A percentile compares a stretch with the other conserved stretches of the same genome.
phyloP scores from a whole-genome alignment of 2,797 vertebrate species.

The Chromobotia macracanthus region DNA sequence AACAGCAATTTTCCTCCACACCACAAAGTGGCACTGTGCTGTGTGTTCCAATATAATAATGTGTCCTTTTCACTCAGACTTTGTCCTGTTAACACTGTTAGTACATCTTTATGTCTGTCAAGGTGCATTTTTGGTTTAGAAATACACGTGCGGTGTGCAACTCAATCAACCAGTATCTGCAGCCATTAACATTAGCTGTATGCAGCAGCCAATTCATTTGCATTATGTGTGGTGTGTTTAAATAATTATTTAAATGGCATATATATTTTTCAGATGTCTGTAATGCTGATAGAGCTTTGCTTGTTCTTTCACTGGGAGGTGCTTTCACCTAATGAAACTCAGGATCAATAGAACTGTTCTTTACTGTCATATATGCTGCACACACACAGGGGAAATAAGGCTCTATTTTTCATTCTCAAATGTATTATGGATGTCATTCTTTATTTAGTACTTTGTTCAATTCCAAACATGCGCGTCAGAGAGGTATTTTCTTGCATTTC shows the following conservation, averaged over 20 bases:
- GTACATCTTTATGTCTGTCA: constrained; percentile 54
- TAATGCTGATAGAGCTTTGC: constrained; percentile 69
- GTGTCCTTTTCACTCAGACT: constrained; percentile 61
- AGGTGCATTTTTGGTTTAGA: constrained; percentile 56
- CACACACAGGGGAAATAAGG: constrained; percentile 80
- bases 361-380: constrained; percentile 75
- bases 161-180: constrained; percentile 64
- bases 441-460: constrained; percentile 78
- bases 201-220: constrained; percentile 73
- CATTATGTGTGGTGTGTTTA: constrained; percentile 73
- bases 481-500: constrained; percentile 71
- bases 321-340: constrained; percentile 80
- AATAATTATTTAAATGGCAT: constrained; percentile 74
- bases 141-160: constrained; percentile 54
- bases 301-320: constrained; percentile 70
- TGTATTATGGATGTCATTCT: constrained; percentile 81
- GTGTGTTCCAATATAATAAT: constrained; percentile 40
- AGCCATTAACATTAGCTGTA: constrained; percentile 75
- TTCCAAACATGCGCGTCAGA: constrained; percentile 64
- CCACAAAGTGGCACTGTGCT: constrained; percentile 78
- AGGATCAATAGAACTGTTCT: constrained; percentile 77
- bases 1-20: constrained; percentile 66
- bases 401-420: constrained; percentile 79
- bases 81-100: constrained; percentile 66
- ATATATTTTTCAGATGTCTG: constrained; percentile 70